Evolutionary conservation across 1,140 invertebrate genomes (phyloP), one percentile per base, ranked within the genome.

Genomic region (Procambarus virginalis): DNA sequence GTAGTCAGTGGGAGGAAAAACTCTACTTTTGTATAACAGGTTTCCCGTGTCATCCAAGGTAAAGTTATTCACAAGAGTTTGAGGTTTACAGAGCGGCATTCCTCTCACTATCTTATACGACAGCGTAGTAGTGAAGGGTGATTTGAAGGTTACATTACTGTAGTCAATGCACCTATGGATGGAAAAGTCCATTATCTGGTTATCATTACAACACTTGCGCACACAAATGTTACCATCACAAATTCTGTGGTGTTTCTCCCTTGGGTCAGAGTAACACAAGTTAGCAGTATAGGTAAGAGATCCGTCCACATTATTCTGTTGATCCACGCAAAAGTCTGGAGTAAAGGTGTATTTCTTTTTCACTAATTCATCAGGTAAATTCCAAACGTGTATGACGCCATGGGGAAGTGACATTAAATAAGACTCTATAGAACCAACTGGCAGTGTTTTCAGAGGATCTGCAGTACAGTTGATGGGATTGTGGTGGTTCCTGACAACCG

Each of bases 311-410:
- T 82, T 48, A n/a, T 76, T 10, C 58, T 48, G 6, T 3, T 70
- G 80, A 45, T 89, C 86, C 51, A 83, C 70, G 45, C 86, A 89
- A n/a, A 73, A 82, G 2, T 89, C 14, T 20, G 68, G 70, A 64
- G 70, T 55, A 60, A 48, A 89, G 12, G 64, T 64, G 51, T 64
- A 83, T 6, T 49, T 64, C 9, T 12, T 2, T 83, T 14, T 46
- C 6, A 9, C 2, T 1, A 17, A 9, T 2, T 49, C 46, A 9
- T 48, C 0, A 48, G 49, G 3, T 55, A 9, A 2, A 2, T 76
- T 70, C 86, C 86, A 89, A 6, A 64, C 48, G 20, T 82, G 79
- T 8, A 76, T 9, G 0, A 89, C 3, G 45, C 86, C 86, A 3
- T 9, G 48, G 3, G 86, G 76, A 48, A 79, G 14, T 12, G 58